Conservation (phyloP, 2,888 invertebrate species). For the Megamerina dolium region DNA sequence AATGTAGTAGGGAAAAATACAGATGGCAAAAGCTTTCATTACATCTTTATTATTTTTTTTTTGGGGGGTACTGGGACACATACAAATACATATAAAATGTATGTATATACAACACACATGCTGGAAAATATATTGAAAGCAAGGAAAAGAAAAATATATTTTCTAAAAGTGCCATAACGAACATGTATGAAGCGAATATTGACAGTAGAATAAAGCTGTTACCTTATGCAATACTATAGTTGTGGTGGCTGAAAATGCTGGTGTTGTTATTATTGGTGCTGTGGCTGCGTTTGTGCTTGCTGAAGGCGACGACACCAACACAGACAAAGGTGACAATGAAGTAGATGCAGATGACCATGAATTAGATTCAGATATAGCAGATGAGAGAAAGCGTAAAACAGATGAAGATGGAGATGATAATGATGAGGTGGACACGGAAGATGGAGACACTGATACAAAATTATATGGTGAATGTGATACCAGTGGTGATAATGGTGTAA, state of each 20-base stretch:
- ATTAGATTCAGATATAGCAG: slow-evolving; percentile 16
- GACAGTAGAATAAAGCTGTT: slow-evolving; percentile 14
- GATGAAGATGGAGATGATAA: slow-evolving; percentile 7
- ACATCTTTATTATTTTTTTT: no score
- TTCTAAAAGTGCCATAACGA: no score
- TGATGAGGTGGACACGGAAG: slow-evolving; percentile 12
- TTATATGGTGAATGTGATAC: slow-evolving; percentile 15
- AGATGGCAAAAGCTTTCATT: no score
- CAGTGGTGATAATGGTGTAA: slow-evolving; percentile 13
- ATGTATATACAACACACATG: no score
- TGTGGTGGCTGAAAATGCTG: slow-evolving; percentile 13
- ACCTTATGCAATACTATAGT: slow-evolving; percentile 17
- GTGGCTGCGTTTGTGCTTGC: not conserved
- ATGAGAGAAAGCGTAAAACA: slow-evolving; percentile 2
- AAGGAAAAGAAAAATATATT: no score
- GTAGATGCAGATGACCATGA: slow-evolving; percentile 12
- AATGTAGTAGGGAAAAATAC: no score
- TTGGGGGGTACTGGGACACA: no score
- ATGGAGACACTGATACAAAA: slow-evolving; percentile 6
- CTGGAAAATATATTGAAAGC: no score
- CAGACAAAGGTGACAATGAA: slow-evolving; percentile 9
- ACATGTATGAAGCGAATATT: no score
- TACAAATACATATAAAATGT: no score
- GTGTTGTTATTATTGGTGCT: slow-evolving; percentile 12
- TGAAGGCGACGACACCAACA: not conserved